Evolutionary conservation across 2,888 invertebrate genomes (phyloP).

Genomic region (Parasteatoda lunata): DNA sequence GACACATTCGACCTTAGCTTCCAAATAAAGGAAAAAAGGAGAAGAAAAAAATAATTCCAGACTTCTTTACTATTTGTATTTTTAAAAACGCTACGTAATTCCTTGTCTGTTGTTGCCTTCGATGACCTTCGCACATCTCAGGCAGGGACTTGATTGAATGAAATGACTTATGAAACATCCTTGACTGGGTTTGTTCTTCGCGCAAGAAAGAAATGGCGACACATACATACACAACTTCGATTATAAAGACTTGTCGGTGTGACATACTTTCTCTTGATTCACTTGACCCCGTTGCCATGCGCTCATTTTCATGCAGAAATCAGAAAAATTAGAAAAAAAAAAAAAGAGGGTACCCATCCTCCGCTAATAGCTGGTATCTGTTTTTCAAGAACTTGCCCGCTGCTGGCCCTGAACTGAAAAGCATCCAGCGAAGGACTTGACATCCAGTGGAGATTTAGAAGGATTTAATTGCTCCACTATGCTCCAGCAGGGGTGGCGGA

Average conservation of each 20-base stretch:
- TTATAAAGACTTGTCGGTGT: constrained; percentile 42
- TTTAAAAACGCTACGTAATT: background rate
- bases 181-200: background rate
- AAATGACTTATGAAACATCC: background rate
- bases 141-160: background rate
- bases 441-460: background rate
- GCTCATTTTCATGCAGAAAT: constrained; percentile 5
- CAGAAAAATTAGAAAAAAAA: no score
- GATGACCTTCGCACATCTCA: background rate
- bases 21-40: no score
- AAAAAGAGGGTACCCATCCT: constrained; percentile 26
- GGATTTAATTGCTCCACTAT: background rate
- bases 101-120: background rate
- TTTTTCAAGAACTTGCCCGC: background rate
- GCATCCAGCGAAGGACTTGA: background rate
- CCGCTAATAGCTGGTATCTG: constrained; percentile 33
- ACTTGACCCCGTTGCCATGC: constrained; percentile 51
- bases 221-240: background rate
- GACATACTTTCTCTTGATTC: constrained; percentile 53
- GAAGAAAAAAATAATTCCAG: background rate
- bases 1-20: background rate
- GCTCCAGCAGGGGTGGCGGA: background rate
- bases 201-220: constrained; percentile 18
- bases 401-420: constrained; percentile 37
- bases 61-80: constrained; percentile 1